These are phyloP conservation scores for Panagrolaimus sp. DNA, from an alignment of 1,140 invertebrate genomes.

Conservation along the genomic window DNA sequence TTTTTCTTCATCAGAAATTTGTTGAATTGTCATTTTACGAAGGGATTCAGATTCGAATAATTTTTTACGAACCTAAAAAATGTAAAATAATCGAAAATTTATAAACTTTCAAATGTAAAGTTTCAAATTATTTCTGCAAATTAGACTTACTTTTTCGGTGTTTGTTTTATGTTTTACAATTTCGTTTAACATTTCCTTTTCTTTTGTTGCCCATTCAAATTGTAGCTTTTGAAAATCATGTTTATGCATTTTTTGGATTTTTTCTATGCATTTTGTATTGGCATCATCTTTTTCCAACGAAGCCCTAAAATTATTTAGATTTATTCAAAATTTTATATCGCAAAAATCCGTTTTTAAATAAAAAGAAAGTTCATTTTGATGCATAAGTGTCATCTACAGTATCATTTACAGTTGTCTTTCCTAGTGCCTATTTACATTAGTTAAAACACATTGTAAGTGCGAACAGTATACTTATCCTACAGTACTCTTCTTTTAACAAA, in stretches of 20 bases:
- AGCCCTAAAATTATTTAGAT: conserved; percentile 17
- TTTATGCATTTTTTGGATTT: not conserved
- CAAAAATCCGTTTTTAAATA: too few species aligned
- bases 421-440: too few species aligned
- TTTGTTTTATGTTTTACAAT: not conserved
- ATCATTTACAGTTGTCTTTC: not conserved
- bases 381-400: too few species aligned
- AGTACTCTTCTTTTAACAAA: too few species aligned
- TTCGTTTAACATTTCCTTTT: not conserved
- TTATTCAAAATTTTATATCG: not conserved
- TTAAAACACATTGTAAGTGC: too few species aligned
- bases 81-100: not conserved
- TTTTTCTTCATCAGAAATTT: not conserved
- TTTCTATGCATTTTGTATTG: conserved; percentile 2
- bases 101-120: too few species aligned
- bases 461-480: too few species aligned
- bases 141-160: not conserved
- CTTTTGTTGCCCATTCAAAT: not conserved
- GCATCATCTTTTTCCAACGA: conserved; percentile 28
- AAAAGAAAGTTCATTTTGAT: too few species aligned
- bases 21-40: conserved; percentile 1
- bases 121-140: too few species aligned
- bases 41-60: conserved; percentile 9
- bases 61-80: conserved; percentile 2
- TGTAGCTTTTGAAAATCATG: not conserved